A percentile compares a stretch with the other conserved stretches of the same genome.
These are phyloP conservation scores for Plodia interpunctella DNA, from an alignment of 1,140 invertebrate genomes.

Conservation along the genomic window DNA sequence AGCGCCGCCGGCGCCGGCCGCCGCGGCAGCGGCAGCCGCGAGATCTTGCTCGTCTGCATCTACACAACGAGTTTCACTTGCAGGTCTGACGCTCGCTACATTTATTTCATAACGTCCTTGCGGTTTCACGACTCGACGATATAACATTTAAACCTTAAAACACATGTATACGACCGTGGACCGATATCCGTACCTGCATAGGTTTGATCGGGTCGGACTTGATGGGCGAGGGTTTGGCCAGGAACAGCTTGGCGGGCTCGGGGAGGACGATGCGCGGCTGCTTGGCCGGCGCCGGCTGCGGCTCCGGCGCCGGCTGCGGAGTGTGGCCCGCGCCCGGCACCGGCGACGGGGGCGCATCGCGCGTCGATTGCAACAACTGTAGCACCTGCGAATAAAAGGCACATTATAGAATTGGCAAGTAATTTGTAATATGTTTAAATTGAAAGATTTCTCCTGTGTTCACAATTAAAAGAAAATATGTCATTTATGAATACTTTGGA, in stretches of 20 bases:
- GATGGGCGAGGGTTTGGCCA: slow-evolving; percentile 73
- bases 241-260: slow-evolving; percentile 65
- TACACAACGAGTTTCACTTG: no score
- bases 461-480: no score
- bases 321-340: slow-evolving; percentile 26
- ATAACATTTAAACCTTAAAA: no score
- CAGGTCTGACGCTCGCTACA: no score
- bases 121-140: no score
- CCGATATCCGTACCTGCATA: slow-evolving; percentile 55
- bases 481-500: no score
- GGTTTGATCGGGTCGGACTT: slow-evolving; percentile 78
- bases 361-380: slow-evolving; percentile 63
- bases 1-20: slow-evolving; percentile 39
- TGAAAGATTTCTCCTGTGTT: no score
- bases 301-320: not conserved
- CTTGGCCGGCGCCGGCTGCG: slow-evolving; percentile 6
- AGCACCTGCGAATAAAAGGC: no score
- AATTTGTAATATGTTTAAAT: no score
- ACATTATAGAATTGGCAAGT: no score
- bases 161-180: no score
- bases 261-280: slow-evolving; percentile 60
- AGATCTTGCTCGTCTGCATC: slow-evolving; percentile 42
- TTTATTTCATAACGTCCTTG: no score
- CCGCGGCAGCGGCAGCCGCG: slow-evolving; percentile 42
- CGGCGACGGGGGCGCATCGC: slow-evolving; percentile 70